These are phyloP conservation scores for Drosophila rufa DNA, from an alignment of 1,140 invertebrate species.

Conservation along the genomic window DNA sequence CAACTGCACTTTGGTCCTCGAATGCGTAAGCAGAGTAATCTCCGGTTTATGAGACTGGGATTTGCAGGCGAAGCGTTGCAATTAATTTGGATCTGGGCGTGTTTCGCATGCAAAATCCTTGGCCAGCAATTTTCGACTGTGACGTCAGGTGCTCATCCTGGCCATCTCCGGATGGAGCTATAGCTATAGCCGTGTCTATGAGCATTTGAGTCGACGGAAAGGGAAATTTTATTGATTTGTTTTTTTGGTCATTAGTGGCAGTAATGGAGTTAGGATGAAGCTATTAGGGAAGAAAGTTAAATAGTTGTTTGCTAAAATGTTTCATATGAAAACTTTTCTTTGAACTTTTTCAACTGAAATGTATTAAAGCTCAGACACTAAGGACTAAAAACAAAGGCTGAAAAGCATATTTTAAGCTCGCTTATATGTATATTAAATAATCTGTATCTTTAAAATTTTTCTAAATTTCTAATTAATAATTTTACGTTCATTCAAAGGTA, in stretches of 20 bases:
- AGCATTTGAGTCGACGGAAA: conserved; percentile 1
- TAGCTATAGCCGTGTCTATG: neutral
- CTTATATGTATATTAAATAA: too few relatives aligned
- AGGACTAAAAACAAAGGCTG: too few relatives aligned
- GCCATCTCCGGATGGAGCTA: neutral
- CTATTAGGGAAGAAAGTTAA: neutral
- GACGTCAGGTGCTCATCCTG: conserved; percentile 20
- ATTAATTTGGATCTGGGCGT: conserved; percentile 74
- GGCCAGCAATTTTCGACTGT: conserved; percentile 27
- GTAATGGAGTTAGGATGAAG: neutral
- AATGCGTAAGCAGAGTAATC: conserved; percentile 62
- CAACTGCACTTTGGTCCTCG: conserved; percentile 39
- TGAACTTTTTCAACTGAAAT: neutral
- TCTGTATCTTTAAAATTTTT: neutral
- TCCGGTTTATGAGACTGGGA: conserved; percentile 75
- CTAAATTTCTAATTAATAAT: neutral
- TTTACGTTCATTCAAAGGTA: too few relatives aligned
- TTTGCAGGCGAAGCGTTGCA: conserved; percentile 69
- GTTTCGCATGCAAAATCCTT: conserved; percentile 59
- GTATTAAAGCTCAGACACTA: neutral
- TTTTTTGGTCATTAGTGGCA: conserved; percentile 6
- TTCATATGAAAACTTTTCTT: neutral
- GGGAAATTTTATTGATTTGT: conserved; percentile 19
- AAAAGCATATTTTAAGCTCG: too few relatives aligned
- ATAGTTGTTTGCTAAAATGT: neutral